A percentile compares a stretch with the other conserved stretches of the same genome.
Conservation (phyloP, 2,797 vertebrate genomes). For the Yasuhikotakia modesta region DNA sequence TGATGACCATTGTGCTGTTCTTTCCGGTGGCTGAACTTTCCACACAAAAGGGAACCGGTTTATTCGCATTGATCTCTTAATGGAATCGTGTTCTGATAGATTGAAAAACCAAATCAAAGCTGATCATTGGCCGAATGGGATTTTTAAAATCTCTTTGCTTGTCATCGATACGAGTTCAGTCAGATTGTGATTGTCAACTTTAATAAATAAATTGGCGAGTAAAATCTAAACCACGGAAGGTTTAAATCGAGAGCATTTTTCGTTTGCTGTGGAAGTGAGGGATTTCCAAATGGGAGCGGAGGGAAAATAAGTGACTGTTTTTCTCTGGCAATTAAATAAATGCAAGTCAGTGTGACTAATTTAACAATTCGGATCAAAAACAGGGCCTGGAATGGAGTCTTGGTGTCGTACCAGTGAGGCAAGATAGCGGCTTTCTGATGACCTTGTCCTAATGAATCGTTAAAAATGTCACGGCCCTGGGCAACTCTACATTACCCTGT, state of each 20-base stretch:
- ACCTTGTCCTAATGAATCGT: constrained; percentile 86
- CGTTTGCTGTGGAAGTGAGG: constrained; percentile 42
- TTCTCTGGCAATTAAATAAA: constrained; percentile 58
- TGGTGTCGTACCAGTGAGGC: constrained; percentile 39
- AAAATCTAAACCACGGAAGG: constrained; percentile 48
- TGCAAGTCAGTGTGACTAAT: constrained; percentile 60
- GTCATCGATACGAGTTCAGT: constrained; percentile 51
- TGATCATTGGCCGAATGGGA: constrained; percentile 17
- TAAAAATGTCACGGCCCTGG: constrained; percentile 67
- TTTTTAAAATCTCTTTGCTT: constrained; percentile 41
- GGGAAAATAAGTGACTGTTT: constrained; percentile 44
- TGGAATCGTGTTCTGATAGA: constrained; percentile 50
- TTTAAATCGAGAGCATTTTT: constrained; percentile 52
- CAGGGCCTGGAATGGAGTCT: constrained; percentile 24
- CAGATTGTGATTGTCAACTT: constrained; percentile 42
- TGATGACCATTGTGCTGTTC: constrained; percentile 42
- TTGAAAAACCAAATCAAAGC: constrained; percentile 31
- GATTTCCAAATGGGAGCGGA: constrained; percentile 47
- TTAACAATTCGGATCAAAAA: constrained; percentile 61
- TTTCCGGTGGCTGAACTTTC: constrained; percentile 47
- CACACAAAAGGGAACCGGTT: constrained; percentile 49
- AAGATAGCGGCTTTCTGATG: constrained; percentile 57
- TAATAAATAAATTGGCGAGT: constrained; percentile 53
- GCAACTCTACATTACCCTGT: constrained; percentile 75
- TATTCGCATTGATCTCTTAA: constrained; percentile 60